Conservation (phyloP, 1,140 invertebrate species). For the Thereuonema tuberculata region DNA sequence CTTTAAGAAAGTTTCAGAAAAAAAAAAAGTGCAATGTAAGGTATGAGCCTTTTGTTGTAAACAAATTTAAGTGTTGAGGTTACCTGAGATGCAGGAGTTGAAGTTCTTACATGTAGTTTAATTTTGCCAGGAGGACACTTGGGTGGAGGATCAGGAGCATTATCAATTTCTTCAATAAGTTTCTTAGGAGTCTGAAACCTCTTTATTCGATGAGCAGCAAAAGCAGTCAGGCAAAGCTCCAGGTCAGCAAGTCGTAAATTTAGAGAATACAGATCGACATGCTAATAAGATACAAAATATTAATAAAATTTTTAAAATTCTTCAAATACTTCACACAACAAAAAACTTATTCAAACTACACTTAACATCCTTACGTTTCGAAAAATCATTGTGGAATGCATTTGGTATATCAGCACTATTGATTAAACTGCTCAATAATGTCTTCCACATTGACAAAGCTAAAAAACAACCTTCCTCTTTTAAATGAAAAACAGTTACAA, state of each 20-base stretch:
- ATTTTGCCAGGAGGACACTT: conserved; percentile 47
- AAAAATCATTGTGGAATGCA: too few species aligned
- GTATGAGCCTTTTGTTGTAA: too few species aligned
- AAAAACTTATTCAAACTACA: too few species aligned
- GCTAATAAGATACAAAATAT: conserved; percentile 37
- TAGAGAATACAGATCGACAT: conserved; percentile 49
- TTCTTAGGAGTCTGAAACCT: conserved; percentile 54
- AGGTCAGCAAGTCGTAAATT: conserved; percentile 57
- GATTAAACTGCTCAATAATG: too few species aligned
- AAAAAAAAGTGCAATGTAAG: too few species aligned
- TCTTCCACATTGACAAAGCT: too few species aligned
- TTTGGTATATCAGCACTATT: too few species aligned
- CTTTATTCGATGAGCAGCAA: conserved; percentile 62
- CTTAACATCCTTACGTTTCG: too few species aligned
- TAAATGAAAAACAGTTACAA: too few species aligned
- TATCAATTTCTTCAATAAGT: conserved; percentile 61
- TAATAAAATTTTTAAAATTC: not conserved
- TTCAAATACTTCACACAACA: too few species aligned
- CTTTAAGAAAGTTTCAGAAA: too few species aligned
- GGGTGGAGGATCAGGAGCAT: conserved; percentile 43
- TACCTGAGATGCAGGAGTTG: conserved; percentile 9
- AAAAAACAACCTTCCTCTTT: too few species aligned
- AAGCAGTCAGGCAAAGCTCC: conserved; percentile 58
- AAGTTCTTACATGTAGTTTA: conserved; percentile 37
- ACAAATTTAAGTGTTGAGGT: not conserved